Evolutionary conservation across 2,113 vertebrate species (phyloP).

Genomic region (Scolopax mira): DNA sequence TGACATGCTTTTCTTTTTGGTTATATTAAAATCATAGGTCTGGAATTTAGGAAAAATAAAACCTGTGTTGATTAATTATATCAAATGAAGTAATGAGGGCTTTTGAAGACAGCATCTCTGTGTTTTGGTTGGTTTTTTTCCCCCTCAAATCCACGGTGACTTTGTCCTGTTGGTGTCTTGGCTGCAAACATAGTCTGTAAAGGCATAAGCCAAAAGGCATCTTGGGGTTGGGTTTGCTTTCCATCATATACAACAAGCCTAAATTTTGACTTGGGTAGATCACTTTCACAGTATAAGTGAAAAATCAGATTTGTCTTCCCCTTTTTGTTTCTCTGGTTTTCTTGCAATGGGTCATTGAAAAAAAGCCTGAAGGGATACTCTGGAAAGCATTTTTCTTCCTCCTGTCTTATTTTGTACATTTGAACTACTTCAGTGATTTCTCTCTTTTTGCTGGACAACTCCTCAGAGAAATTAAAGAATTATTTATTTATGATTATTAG

Average conservation of each 20-base stretch:
- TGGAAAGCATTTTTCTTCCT: conserved; percentile 42
- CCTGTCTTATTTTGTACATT: conserved; percentile 40
- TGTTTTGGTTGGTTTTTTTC: neutral
- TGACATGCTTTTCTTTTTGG: neutral
- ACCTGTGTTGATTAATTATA: neutral
- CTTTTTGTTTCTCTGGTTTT: conserved; percentile 24
- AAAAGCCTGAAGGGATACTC: conserved; percentile 31
- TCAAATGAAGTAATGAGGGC: neutral
- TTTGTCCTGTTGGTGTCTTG: neutral
- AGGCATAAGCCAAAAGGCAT: neutral
- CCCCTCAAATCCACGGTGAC: neutral
- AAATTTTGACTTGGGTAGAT: neutral
- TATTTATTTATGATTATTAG: conserved; percentile 68
- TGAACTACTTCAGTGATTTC: conserved; percentile 52
- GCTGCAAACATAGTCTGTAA: neutral
- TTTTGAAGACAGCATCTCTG: neutral
- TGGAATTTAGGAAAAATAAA: neutral
- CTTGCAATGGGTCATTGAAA: conserved; percentile 29
- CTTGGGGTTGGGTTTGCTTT: neutral
- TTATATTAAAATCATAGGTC: neutral
- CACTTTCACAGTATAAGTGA: neutral
- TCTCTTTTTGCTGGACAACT: conserved; percentile 58
- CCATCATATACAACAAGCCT: neutral
- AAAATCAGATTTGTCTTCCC: neutral
- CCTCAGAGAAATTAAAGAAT: conserved; percentile 62